Percentiles rank a stretch among this genome's conserved stretches.
phyloP scores from a whole-genome alignment of 2,888 invertebrate species.

The Ferrisia virgata region DNA sequence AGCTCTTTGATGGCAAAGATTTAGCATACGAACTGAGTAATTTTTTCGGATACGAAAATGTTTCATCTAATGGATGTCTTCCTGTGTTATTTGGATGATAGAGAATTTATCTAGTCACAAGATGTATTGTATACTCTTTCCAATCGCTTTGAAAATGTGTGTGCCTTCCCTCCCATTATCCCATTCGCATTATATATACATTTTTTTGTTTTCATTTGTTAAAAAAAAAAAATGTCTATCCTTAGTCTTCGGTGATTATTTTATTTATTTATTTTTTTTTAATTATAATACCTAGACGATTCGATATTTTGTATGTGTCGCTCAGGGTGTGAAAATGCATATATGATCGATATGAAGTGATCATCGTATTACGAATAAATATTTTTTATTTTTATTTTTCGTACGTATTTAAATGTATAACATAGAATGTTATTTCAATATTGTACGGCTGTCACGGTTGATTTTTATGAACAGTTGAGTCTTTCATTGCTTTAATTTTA shows the following conservation, averaged over 20 bases:
- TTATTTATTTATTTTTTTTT: too few relatives aligned
- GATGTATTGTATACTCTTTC: not conserved
- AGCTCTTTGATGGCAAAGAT: not conserved
- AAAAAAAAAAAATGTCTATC: not conserved
- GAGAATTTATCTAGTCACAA: not conserved
- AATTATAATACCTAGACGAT: not conserved
- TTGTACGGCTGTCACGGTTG: not conserved
- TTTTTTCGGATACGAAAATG: not conserved
- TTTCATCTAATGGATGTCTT: not conserved
- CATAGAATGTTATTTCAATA: not conserved
- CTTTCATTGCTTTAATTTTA: constrained; percentile 13
- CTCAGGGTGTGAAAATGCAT: not conserved
- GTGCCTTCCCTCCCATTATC: not conserved
- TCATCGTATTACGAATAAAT: not conserved
- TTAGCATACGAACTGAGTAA: not conserved
- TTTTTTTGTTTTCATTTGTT: not conserved
- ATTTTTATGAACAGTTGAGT: not conserved
- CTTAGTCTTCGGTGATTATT: not conserved
- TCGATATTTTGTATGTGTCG: not conserved
- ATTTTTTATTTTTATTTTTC: not conserved
- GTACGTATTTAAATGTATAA: not conserved
- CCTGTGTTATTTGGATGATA: not conserved
- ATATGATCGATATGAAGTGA: not conserved
- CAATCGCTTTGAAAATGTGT: not conserved
- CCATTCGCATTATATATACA: not conserved